Evolutionary conservation across 2,797 vertebrate genomes (phyloP).

Genomic region (Setipinna tenuifilis): DNA sequence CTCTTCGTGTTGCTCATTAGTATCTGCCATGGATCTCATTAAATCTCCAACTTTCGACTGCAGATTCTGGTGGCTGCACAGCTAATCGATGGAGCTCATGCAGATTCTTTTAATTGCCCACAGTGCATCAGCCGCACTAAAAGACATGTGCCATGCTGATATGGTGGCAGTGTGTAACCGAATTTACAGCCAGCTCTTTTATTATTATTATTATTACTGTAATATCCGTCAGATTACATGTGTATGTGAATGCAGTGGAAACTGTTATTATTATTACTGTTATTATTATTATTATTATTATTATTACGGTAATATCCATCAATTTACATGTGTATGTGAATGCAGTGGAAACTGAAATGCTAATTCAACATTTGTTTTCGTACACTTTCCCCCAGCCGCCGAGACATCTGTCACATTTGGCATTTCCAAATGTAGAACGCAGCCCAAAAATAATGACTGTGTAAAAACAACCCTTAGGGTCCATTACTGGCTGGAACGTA

Average conservation of each 20-base stretch:
- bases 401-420: not conserved
- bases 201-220: not conserved
- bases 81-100: not conserved
- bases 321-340: no score
- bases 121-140: not conserved
- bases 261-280: no score
- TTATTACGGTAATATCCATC: no score
- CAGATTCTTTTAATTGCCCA: not conserved
- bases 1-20: conserved; percentile 13
- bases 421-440: not conserved
- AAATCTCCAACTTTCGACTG: not conserved
- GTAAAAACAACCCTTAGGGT: not conserved
- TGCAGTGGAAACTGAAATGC: not conserved
- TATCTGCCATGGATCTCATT: conserved; percentile 17
- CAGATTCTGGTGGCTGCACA: not conserved
- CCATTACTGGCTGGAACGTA: not conserved
- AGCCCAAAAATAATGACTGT: not conserved
- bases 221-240: no score
- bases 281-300: no score
- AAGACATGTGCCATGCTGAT: not conserved
- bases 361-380: not conserved
- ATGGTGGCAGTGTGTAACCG: not conserved
- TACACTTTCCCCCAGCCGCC: not conserved
- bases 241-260: no score
- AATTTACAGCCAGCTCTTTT: not conserved